Percentiles rank a stretch among this genome's conserved stretches.
These are phyloP conservation scores for Germaria angustata DNA, from an alignment of 2,888 invertebrate species.

Conservation along the genomic window DNA sequence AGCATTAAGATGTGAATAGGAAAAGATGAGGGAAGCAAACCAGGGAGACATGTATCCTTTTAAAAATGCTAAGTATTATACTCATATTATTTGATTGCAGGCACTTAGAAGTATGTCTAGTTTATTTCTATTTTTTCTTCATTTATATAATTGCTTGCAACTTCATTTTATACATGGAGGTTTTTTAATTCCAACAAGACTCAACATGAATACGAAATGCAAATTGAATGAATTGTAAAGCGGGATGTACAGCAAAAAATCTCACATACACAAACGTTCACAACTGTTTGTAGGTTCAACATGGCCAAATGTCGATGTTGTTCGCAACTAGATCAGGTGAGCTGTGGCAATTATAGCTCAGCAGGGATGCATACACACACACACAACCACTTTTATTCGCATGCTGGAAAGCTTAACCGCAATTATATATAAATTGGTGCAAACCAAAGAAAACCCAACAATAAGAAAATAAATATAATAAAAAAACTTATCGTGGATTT, in stretches of 20 bases:
- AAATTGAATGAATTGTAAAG: neutral
- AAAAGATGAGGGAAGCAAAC: neutral
- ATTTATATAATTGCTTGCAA: slow-evolving; percentile 13
- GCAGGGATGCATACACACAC: slow-evolving; percentile 7
- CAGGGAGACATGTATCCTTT: slow-evolving; percentile 31
- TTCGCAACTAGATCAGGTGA: slow-evolving; percentile 38
- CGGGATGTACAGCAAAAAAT: neutral
- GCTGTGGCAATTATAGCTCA: slow-evolving; percentile 53
- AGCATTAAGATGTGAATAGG: neutral
- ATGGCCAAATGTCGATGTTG: slow-evolving; percentile 12
- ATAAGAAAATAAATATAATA: slow-evolving; percentile 6
- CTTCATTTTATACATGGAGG: slow-evolving; percentile 28
- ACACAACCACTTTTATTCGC: neutral
- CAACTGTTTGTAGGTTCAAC: neutral
- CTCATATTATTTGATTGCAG: slow-evolving; percentile 17
- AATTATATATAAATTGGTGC: slow-evolving; percentile 39
- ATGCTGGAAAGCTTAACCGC: slow-evolving; percentile 42
- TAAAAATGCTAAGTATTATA: slow-evolving; percentile 23
- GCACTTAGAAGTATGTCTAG: neutral
- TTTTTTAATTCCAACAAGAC: slow-evolving; percentile 46
- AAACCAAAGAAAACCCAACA: slow-evolving; percentile 2
- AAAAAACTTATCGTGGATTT: slow-evolving; percentile 46
- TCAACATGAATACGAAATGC: slow-evolving; percentile 57
- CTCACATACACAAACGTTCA: neutral
- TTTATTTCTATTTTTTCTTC: neutral